A percentile compares a stretch with the other conserved stretches of the same genome.
These are phyloP conservation scores for Rhizoglyphus robini DNA, from an alignment of 1,140 invertebrate species.

Conservation along the genomic window DNA sequence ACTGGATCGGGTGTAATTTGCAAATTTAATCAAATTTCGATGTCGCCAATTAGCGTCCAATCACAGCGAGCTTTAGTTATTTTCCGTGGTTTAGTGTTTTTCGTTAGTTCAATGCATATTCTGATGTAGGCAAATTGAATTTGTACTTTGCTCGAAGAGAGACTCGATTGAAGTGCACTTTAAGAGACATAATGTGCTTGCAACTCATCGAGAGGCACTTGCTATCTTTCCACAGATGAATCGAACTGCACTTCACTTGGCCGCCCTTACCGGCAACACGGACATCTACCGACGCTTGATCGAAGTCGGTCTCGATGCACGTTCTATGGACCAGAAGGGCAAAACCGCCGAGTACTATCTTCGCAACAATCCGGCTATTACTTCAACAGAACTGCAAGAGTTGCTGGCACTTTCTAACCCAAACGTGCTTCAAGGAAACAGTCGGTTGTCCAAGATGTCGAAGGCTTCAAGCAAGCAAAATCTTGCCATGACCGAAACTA, in stretches of 20 bases:
- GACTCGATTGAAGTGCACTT: too few species aligned
- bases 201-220: too few species aligned
- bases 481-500: not conserved
- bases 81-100: too few species aligned
- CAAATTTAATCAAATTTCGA: too few species aligned
- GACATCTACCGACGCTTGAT: constrained; percentile 28
- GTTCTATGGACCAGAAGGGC: constrained; percentile 28
- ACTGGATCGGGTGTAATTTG: too few species aligned
- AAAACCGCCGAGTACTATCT: constrained; percentile 29
- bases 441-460: not conserved
- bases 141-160: too few species aligned
- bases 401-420: not conserved
- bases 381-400: not conserved
- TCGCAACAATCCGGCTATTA: constrained; percentile 11
- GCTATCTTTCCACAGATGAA: too few species aligned
- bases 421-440: not conserved
- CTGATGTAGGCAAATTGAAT: too few species aligned
- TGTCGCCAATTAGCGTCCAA: too few species aligned
- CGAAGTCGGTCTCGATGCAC: constrained; percentile 26
- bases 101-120: too few species aligned
- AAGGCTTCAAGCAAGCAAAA: not conserved
- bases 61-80: too few species aligned
- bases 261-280: constrained; percentile 27
- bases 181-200: too few species aligned
- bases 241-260: constrained; percentile 29